Base-by-base conservation (phyloP, 2,888 invertebrate genomes). In the Rosalia funebris region DNA sequence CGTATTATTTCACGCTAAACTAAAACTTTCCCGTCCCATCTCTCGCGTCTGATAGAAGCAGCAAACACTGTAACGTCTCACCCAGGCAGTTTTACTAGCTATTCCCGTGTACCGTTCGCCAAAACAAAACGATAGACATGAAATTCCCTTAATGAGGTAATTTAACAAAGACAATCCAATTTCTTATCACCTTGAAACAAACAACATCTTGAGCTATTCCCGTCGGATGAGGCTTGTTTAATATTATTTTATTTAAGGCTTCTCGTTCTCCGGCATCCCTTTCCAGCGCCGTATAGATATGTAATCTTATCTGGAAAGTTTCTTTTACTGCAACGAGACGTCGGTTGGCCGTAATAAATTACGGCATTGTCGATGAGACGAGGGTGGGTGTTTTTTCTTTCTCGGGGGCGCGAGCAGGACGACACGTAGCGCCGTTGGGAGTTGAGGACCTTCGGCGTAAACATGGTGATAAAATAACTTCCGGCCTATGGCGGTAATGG, bases 381-480 rank as follows among this genome's bases (percentile, higher is more conserved):
- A 7, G 25, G 36, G 19, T 19, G 17, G 12, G 36, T 17, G 36
- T 11, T 16, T 34, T 34, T 17, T 25, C 25, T 7, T 7, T 7
- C 25, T 25, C 25, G 25, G 25, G 3, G 4, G 16, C 46, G 15
- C 15, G 15, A 15, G 32, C 15, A 32, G 45, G 20, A 17, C n/a
- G 34, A 32, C 46, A 37, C 17, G 34, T 47, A 17, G 12, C n/a
- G 47, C 34, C 15, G n/a, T 17, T 19, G 34, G 32, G 10, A 14
- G 16, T 3, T 34, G 10, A 37, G n/a, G 20, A 14, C 36, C 14
- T 12, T 34, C 32, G 17, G 63, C 57, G 63, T 48, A 62, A 60
- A 62, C 53, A 44, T n/a, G 15, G n/a, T 14, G 10, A 63, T 63
- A 63, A 67, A 63, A 65, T 68, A 68, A 68, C 64, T 68, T 60